phyloP scores from a whole-genome alignment of 1,140 invertebrate species.

The Drosophila truncata region DNA sequence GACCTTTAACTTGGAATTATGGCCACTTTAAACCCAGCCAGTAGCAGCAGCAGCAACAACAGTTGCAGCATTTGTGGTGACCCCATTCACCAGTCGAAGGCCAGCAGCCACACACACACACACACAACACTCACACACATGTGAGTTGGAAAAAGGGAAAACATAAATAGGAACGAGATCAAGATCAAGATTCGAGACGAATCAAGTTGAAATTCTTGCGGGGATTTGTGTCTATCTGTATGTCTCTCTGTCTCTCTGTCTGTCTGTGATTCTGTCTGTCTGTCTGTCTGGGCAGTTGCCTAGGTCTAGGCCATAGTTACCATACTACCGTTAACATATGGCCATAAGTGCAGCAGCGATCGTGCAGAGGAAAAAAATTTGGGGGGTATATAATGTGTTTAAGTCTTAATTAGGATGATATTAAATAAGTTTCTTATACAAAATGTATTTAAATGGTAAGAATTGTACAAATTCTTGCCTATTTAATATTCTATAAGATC shows the following conservation, averaged over 20 bases:
- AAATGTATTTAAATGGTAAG: too few relatives aligned
- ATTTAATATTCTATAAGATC: too few relatives aligned
- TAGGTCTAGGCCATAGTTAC: conserved; percentile 54
- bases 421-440: too few relatives aligned
- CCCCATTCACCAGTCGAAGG: conserved; percentile 29
- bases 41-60: conserved; percentile 2
- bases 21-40: not conserved
- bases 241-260: not conserved
- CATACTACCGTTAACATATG: conserved; percentile 9
- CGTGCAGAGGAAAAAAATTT: not conserved
- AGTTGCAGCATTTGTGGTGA: not conserved
- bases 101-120: conserved; percentile 6
- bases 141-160: conserved; percentile 5
- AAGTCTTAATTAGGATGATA: too few relatives aligned
- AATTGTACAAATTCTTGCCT: too few relatives aligned
- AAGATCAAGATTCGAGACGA: conserved; percentile 49
- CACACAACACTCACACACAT: not conserved
- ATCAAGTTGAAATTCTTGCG: conserved; percentile 40
- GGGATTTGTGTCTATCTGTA: conserved; percentile 28
- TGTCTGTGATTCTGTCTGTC: not conserved
- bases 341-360: conserved; percentile 18
- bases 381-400: too few relatives aligned
- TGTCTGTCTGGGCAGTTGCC: conserved; percentile 20
- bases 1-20: conserved; percentile 24
- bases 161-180: conserved; percentile 44